A percentile compares a stretch with the other conserved stretches of the same genome.
Evolutionary conservation across 2,888 invertebrate genomes (phyloP).

Genomic region (Calliopum simillimum): DNA sequence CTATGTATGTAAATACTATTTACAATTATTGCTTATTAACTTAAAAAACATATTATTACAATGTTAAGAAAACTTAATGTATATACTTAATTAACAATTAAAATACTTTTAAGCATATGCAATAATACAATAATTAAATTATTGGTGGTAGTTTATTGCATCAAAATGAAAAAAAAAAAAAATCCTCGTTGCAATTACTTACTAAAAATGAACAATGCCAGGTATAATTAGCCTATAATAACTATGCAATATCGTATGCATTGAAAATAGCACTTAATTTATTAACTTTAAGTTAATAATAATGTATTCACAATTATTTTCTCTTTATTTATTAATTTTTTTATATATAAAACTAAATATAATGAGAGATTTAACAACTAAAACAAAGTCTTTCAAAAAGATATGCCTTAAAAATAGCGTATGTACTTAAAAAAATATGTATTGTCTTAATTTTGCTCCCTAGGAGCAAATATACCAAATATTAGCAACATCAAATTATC

Average conservation of each 20-base stretch:
- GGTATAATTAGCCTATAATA: constrained; percentile 12
- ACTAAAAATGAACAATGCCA: constrained; percentile 16
- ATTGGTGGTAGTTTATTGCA: not conserved
- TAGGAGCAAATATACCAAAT: constrained; percentile 13
- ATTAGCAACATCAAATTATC: not conserved
- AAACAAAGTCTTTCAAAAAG: constrained; percentile 21
- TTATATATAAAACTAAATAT: too few relatives aligned
- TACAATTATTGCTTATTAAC: constrained; percentile 23
- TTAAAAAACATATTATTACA: not conserved
- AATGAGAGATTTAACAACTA: not conserved
- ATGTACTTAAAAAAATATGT: not conserved
- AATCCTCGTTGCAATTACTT: not conserved
- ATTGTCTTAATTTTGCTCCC: constrained; percentile 6
- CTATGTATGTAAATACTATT: not conserved
- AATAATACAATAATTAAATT: too few relatives aligned
- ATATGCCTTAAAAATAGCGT: not conserved
- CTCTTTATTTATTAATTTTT: too few relatives aligned
- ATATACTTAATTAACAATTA: too few relatives aligned
- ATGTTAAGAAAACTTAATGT: too few relatives aligned
- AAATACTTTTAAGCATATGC: too few relatives aligned
- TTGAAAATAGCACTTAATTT: constrained; percentile 11
- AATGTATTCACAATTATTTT: constrained; percentile 15
- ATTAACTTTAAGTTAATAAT: constrained; percentile 23
- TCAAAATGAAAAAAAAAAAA: constrained; percentile 7
- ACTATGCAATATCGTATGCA: not conserved